Evolutionary conservation across 2,113 vertebrate genomes (phyloP).

Genomic region (Motacilla tschutschensis): DNA sequence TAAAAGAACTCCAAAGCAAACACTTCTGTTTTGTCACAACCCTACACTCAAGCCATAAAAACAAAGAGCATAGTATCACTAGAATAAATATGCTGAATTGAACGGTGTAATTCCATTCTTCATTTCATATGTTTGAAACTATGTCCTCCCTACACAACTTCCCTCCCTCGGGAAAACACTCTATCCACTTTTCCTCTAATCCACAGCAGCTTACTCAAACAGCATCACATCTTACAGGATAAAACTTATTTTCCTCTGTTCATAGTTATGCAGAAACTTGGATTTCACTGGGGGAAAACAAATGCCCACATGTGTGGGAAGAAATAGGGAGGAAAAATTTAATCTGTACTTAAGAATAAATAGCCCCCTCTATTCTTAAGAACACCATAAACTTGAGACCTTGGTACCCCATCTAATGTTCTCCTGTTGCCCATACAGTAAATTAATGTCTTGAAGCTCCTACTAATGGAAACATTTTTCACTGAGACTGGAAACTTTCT

Average conservation of each 20-base stretch:
- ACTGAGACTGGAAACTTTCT: conserved; percentile 61
- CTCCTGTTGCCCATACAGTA: conserved; percentile 42
- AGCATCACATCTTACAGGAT: background rate
- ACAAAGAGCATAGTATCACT: background rate
- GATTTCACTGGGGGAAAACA: background rate
- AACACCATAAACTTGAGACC: conserved; percentile 43
- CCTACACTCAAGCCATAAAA: background rate
- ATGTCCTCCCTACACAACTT: background rate
- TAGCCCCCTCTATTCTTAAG: conserved; percentile 18
- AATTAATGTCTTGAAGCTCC: conserved; percentile 63
- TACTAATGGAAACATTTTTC: conserved; percentile 72
- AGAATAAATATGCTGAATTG: background rate
- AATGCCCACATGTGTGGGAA: background rate
- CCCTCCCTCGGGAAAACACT: background rate
- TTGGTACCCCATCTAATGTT: conserved; percentile 12
- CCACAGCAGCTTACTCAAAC: background rate
- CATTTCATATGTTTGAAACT: background rate
- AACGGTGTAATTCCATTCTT: background rate
- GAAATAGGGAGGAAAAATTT: conserved; percentile 2
- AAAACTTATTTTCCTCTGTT: background rate
- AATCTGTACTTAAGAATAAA: conserved; percentile 14
- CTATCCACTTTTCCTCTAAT: background rate
- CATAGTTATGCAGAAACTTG: background rate
- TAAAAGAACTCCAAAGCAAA: background rate
- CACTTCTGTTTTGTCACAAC: background rate